Base-by-base conservation (phyloP, 2,888 invertebrate species). In the Clanis bilineata region DNA sequence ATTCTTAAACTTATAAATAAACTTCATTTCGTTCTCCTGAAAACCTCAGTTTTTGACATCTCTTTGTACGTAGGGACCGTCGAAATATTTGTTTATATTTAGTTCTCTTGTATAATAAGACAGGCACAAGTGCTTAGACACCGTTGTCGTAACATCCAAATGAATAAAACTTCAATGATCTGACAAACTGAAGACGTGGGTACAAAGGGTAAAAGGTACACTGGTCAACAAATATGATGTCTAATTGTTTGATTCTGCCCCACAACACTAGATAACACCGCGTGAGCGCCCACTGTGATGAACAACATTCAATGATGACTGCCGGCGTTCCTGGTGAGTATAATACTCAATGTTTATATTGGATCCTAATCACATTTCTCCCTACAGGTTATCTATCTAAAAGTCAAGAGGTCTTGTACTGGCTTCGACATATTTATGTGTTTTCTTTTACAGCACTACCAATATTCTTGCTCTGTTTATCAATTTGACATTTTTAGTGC, bases 211-310 rank as follows among this genome's bases (percentile, higher is more conserved):
- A 65, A 67, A 44, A 56, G 69, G 69, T 68, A 61, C 60, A 69
- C 61, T 68, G 68, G 64, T 57, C n/a, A 7, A 47, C 25, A 56
- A 64, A 61, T 36, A 57, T 62, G 56, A 61, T 69, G 67, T 88
- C 88, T 90, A 91, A 91, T 86, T 76, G 82, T 76, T 82, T 88
- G 90, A 90, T 90, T 91, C 88, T 90, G 80, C 88, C 88, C 87
- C 75, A 83, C 86, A 73, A 85, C 79, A 86, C 71, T 91, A 90
- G 90, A 88, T 90, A 72, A 18, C 75, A 85, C 73, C 77, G 82
- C 70, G 66, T 68, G 68, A 68, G 61, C 67, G 69, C 74, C 68
- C 66, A 76, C 69, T 69, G 73, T 69, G 76, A 75, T 72, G 75
- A 68, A 71, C 78, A 62, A 39, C 77, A 71, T 73, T 66, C 72